Conservation (phyloP, 37 sponge, comb jelly and placozoan species). For the Halisarca cf. caerulea region DNA sequence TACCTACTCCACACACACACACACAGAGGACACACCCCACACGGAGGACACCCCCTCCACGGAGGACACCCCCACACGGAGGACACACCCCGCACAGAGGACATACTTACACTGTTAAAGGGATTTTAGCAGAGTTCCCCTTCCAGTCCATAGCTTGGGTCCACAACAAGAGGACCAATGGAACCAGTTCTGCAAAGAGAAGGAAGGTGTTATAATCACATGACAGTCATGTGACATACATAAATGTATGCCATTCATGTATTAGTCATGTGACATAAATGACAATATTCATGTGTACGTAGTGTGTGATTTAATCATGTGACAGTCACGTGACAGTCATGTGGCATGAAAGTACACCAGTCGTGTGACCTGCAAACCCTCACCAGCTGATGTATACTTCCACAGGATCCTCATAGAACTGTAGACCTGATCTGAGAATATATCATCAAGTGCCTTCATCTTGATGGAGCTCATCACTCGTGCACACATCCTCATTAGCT, state of each 20-base stretch:
- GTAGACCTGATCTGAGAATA: not conserved
- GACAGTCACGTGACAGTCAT: constrained; percentile 14
- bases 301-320: not conserved
- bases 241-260: no score
- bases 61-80: no score
- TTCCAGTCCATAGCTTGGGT: not conserved
- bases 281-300: no score
- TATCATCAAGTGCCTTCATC: not conserved
- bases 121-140: not conserved
- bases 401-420: not conserved
- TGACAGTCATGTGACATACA: constrained; percentile 18
- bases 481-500: no score
- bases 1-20: no score
- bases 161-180: not conserved
- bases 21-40: not conserved
- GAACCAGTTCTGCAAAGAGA: not conserved
- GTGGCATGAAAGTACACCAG: no score
- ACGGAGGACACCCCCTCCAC: not conserved
- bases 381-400: not conserved
- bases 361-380: not conserved
- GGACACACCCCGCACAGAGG: not conserved
- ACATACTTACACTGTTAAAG: not conserved
- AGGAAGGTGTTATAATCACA: not conserved
- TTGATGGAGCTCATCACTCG: no score
- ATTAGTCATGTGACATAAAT: no score